A percentile compares a stretch with the other conserved stretches of the same genome.
Conservation (phyloP, 1,140 invertebrate species). For the Pinna nobilis region DNA sequence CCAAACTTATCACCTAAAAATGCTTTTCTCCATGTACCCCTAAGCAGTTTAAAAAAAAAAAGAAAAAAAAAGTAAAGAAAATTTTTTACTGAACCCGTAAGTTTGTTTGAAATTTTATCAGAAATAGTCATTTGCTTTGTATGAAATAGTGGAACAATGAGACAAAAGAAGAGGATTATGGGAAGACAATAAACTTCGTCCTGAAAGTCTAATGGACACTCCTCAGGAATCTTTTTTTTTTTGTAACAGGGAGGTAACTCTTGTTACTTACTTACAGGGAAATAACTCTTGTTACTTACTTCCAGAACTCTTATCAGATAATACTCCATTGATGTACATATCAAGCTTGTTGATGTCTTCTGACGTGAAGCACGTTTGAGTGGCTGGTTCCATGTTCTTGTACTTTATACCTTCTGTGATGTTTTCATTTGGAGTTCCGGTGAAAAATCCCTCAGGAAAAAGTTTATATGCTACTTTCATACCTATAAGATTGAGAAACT, state of each 20-base stretch:
- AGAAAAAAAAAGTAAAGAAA: background rate
- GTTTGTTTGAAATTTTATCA: too few species aligned
- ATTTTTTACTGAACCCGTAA: slow-evolving; percentile 7
- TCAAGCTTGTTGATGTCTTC: slow-evolving; percentile 65
- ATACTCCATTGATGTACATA: slow-evolving; percentile 60
- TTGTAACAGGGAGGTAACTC: background rate
- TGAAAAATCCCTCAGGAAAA: slow-evolving; percentile 70
- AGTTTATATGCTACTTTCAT: slow-evolving; percentile 70
- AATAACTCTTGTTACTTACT: slow-evolving; percentile 53
- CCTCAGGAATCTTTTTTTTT: too few species aligned
- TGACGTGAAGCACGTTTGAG: slow-evolving; percentile 53
- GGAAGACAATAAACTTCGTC: too few species aligned
- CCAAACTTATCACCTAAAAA: too few species aligned
- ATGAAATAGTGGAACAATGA: too few species aligned
- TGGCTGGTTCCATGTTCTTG: slow-evolving; percentile 37
- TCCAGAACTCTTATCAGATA: slow-evolving; percentile 61
- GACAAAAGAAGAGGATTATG: too few species aligned
- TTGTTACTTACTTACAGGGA: background rate
- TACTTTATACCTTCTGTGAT: slow-evolving; percentile 53
- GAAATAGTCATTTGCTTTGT: too few species aligned
- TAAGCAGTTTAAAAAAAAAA: too few species aligned
- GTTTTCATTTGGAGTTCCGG: slow-evolving; percentile 62
- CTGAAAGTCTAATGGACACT: too few species aligned
- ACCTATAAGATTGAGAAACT: slow-evolving; percentile 52
- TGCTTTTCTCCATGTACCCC: too few species aligned